These are phyloP conservation scores for Phthorimaea operculella DNA, from an alignment of 1,140 invertebrate species.

Conservation along the genomic window DNA sequence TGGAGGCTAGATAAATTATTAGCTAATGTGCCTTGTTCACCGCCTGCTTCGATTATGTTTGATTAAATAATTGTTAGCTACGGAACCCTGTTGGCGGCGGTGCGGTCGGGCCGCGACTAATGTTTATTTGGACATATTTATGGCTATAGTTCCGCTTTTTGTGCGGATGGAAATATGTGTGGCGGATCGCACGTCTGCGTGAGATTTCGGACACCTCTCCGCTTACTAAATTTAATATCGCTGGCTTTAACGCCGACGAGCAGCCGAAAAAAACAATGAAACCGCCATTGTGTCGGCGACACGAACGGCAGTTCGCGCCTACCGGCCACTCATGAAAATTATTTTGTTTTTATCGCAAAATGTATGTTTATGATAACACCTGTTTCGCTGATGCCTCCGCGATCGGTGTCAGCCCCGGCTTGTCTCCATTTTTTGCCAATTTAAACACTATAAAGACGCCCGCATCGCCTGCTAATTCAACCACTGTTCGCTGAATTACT, in stretches of 20 bases:
- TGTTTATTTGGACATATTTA: conserved; percentile 69
- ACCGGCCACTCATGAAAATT: conserved; percentile 65
- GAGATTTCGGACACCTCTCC: conserved; percentile 67
- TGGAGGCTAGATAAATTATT: background rate
- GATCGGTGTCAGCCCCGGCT: conserved; percentile 61
- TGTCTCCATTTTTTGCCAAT: conserved; percentile 66
- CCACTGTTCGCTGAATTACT: conserved; percentile 61
- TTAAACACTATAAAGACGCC: conserved; percentile 65
- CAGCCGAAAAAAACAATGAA: conserved; percentile 59
- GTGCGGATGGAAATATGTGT: conserved; percentile 64
- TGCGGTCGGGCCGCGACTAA: conserved; percentile 53
- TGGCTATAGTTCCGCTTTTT: conserved; percentile 68
- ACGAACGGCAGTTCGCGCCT: conserved; percentile 64
- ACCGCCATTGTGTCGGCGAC: conserved; percentile 65
- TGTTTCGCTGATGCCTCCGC: conserved; percentile 65
- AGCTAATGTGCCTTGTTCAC: background rate
- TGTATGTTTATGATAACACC: conserved; percentile 69
- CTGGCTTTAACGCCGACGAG: conserved; percentile 57
- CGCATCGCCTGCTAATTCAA: conserved; percentile 64
- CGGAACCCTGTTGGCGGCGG: conserved; percentile 39
- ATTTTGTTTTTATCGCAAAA: conserved; percentile 67
- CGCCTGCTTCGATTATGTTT: background rate
- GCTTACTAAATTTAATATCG: conserved; percentile 68
- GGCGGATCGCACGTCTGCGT: conserved; percentile 66
- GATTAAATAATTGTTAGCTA: conserved; percentile 19